Percentiles rank a stretch among this genome's conserved stretches.
Conservation (phyloP, 2,797 vertebrate species). For the Picus viridis region DNA sequence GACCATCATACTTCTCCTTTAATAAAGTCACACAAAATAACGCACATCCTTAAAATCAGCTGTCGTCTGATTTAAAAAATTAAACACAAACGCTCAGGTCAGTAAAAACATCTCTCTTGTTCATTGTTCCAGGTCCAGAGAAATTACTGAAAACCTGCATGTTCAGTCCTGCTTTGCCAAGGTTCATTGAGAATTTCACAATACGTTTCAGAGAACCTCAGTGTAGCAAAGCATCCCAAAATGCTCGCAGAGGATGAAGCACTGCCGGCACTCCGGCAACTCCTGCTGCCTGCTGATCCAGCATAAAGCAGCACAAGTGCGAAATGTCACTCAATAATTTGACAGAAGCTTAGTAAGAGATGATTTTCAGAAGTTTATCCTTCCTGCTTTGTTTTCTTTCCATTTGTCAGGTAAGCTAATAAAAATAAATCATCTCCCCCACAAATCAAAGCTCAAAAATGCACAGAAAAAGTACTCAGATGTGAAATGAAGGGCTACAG, state of each 20-base stretch:
- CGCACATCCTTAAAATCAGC: not conserved
- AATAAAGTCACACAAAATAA: not conserved
- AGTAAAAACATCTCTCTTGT: not conserved
- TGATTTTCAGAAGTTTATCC: not conserved
- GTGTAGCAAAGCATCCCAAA: not conserved
- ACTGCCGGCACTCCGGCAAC: not conserved
- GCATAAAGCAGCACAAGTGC: not conserved
- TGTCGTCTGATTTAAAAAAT: not conserved
- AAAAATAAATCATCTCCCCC: not conserved
- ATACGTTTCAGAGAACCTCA: not conserved
- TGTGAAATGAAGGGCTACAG: not conserved
- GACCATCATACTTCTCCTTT: not conserved
- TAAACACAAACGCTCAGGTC: not conserved
- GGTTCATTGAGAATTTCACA: not conserved
- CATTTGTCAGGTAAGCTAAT: not conserved
- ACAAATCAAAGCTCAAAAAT: slow-evolving; percentile 14
- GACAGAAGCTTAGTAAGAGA: not conserved
- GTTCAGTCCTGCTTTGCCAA: not conserved
- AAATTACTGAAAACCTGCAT: not conserved
- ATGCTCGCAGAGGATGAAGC: not conserved
- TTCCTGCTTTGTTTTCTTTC: not conserved
- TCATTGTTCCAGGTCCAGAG: not conserved
- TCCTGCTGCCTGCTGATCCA: not conserved
- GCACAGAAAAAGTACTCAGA: not conserved
- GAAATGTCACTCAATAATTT: not conserved